phyloP scores from a whole-genome alignment of 2,797 vertebrate genomes.

The Megaceryle alcyon region DNA sequence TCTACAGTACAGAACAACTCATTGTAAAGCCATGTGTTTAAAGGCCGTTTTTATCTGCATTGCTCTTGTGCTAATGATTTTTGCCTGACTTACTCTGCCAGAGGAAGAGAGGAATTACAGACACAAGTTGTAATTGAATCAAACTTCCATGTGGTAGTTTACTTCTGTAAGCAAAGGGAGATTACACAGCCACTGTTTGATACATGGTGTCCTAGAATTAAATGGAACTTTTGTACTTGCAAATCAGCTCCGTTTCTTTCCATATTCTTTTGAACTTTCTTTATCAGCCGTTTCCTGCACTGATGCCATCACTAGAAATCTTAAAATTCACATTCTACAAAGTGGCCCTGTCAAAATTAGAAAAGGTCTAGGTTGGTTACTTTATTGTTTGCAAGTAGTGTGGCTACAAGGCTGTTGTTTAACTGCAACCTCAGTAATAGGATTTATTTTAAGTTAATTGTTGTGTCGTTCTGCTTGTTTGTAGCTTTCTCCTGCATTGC shows the following conservation, averaged over 20 bases:
- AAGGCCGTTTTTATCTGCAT: background rate
- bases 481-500: conserved; percentile 94
- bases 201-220: background rate
- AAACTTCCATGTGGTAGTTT: background rate
- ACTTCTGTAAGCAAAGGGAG: background rate
- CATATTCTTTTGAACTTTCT: background rate
- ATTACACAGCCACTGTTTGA: background rate
- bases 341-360: background rate
- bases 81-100: background rate
- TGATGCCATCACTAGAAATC: background rate
- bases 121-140: background rate
- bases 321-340: background rate
- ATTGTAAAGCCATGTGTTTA: background rate
- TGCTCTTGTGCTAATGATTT: background rate
- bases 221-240: background rate
- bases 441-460: background rate
- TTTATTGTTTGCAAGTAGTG: background rate
- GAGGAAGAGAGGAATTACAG: background rate
- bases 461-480: background rate
- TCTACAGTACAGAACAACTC: background rate
- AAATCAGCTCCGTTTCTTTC: background rate
- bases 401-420: background rate
- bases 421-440: background rate
- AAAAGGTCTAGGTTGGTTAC: background rate
- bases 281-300: background rate